Evolutionary conservation across 2,888 invertebrate genomes (phyloP).

Genomic region (Stenodema calcarata): DNA sequence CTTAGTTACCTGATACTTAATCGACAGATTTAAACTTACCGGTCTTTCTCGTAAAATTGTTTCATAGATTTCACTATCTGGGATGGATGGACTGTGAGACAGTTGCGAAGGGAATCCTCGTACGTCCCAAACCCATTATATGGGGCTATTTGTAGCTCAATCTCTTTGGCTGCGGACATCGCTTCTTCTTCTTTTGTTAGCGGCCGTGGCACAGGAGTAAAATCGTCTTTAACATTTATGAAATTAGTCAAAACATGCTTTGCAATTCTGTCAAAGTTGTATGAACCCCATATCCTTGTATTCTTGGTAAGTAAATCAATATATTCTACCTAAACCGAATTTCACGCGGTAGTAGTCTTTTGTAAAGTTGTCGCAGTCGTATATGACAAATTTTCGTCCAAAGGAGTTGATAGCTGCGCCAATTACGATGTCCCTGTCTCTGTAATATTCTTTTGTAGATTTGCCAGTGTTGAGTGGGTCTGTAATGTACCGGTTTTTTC

Average conservation of each 20-base stretch:
- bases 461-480: slow-evolving; percentile 67
- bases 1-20: too few species aligned
- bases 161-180: slow-evolving; percentile 26
- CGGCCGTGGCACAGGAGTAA: slow-evolving; percentile 68
- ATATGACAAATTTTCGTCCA: slow-evolving; percentile 80
- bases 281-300: not conserved
- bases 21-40: slow-evolving; percentile 63
- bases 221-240: slow-evolving; percentile 65
- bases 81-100: slow-evolving; percentile 79
- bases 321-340: slow-evolving; percentile 67
- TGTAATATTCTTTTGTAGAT: slow-evolving; percentile 58
- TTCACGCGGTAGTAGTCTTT: slow-evolving; percentile 81
- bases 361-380: slow-evolving; percentile 85
- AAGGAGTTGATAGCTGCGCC: slow-evolving; percentile 82
- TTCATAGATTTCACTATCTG: slow-evolving; percentile 78
- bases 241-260: too few species aligned
- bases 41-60: slow-evolving; percentile 81
- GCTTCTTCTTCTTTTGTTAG: slow-evolving; percentile 51
- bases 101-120: slow-evolving; percentile 89
- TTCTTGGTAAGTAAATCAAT: not conserved
- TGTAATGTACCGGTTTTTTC: slow-evolving; percentile 64
- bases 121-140: slow-evolving; percentile 91
- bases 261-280: too few species aligned
- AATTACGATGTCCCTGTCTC: slow-evolving; percentile 79
- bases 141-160: slow-evolving; percentile 71